These are phyloP conservation scores for Ectemnius continuus DNA, from an alignment of 2,888 invertebrate genomes.

Conservation along the genomic window DNA sequence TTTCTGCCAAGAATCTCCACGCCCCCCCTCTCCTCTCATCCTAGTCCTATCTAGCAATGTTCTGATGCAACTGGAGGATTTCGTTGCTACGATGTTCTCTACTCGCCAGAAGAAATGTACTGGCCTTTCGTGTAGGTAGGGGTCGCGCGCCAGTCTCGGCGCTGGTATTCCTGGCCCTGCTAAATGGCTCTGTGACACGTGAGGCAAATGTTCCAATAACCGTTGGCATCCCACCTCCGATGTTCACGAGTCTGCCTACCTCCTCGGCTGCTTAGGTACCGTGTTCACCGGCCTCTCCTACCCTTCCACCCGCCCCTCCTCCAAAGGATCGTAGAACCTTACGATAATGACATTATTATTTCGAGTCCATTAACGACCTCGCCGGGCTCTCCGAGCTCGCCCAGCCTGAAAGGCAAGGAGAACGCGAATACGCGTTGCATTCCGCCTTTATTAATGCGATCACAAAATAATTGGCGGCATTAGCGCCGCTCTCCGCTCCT, in stretches of 20 bases:
- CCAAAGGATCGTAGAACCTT: background rate
- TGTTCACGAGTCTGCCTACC: too few species aligned
- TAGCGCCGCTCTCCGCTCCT: too few species aligned
- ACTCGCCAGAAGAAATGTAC: background rate
- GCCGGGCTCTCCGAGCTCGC: background rate
- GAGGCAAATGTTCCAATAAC: slow-evolving; percentile 6
- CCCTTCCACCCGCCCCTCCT: background rate
- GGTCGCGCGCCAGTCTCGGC: background rate
- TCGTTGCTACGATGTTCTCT: too few species aligned
- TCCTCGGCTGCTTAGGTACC: background rate
- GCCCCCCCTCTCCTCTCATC: background rate
- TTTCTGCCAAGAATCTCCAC: background rate
- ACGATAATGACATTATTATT: too few species aligned
- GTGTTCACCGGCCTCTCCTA: background rate
- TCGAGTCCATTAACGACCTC: too few species aligned
- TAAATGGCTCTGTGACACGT: slow-evolving; percentile 21
- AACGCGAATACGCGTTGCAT: background rate
- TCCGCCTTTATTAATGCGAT: background rate
- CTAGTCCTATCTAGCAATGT: too few species aligned
- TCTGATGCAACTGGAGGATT: too few species aligned
- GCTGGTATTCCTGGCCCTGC: slow-evolving; percentile 31
- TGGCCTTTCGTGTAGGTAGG: background rate
- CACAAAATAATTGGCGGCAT: background rate
- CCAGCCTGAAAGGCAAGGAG: background rate
- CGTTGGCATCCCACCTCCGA: too few species aligned